These are phyloP conservation scores for Panagrolaimus sp. DNA, from an alignment of 1,140 invertebrate species.

Conservation along the genomic window DNA sequence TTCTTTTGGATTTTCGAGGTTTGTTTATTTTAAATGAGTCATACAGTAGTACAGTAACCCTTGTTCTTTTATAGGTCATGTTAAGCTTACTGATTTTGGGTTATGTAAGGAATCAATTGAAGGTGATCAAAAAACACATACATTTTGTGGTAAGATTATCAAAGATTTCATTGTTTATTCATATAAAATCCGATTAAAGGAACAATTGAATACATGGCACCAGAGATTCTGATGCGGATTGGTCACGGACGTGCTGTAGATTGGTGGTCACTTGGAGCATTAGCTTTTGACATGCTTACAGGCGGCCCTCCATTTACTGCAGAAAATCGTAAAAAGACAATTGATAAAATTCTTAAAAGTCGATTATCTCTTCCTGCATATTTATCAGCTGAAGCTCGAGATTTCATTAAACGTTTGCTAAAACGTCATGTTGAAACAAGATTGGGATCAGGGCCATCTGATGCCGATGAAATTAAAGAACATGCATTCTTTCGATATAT, in stretches of 20 bases:
- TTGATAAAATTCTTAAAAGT: conserved; percentile 93
- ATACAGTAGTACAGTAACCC: too few species aligned
- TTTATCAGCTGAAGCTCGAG: conserved; percentile 85
- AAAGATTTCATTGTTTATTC: conserved; percentile 8
- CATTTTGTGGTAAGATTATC: conserved; percentile 88
- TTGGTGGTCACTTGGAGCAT: conserved; percentile 97
- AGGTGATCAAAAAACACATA: conserved; percentile 88
- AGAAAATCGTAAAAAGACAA: conserved; percentile 92
- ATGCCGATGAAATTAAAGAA: conserved; percentile 77
- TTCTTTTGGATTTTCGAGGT: conserved; percentile 67
- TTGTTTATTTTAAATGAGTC: not conserved
- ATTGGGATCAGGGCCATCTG: conserved; percentile 75
- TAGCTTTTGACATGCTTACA: conserved; percentile 96
- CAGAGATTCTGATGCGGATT: conserved; percentile 88
- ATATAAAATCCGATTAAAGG: conserved; percentile 12
- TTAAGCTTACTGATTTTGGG: conserved; percentile 97
- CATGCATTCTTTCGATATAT: conserved; percentile 87
- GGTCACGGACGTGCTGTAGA: conserved; percentile 97
- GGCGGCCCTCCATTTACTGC: conserved; percentile 90
- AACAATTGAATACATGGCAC: conserved; percentile 50
- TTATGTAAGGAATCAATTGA: conserved; percentile 96
- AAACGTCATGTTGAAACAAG: conserved; percentile 70
- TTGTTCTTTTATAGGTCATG: conserved; percentile 71
- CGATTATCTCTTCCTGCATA: conserved; percentile 89
- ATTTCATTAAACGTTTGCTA: conserved; percentile 73